These are phyloP conservation scores for Anguilla marmorata DNA, from an alignment of 2,797 vertebrate species.

Conservation along the genomic window DNA sequence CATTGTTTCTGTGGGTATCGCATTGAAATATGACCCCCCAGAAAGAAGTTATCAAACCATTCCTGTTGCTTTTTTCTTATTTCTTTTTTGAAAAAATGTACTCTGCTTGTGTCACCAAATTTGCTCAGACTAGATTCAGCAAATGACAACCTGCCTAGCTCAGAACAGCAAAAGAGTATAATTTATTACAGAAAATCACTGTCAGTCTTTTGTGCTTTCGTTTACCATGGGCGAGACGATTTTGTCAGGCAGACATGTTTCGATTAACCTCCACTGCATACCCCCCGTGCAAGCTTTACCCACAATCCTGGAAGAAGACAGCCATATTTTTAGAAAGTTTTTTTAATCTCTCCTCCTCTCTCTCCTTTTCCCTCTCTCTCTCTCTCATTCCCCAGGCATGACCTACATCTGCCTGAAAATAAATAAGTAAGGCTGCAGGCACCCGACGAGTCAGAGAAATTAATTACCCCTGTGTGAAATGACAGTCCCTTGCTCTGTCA, in stretches of 20 bases:
- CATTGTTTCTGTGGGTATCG: slow-evolving; percentile 23
- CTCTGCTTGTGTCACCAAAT: slow-evolving; percentile 6
- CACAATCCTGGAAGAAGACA: slow-evolving; percentile 39
- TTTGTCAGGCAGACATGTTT: slow-evolving; percentile 21
- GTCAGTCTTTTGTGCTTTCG: slow-evolving; percentile 16
- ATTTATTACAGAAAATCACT: slow-evolving; percentile 22
- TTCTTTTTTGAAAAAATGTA: neutral
- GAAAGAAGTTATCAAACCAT: slow-evolving; percentile 26
- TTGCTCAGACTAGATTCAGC: slow-evolving; percentile 5
- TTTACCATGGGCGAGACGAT: neutral
- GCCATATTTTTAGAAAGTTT: slow-evolving; percentile 64
- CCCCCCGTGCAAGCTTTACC: slow-evolving; percentile 3
- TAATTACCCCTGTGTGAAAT: slow-evolving; percentile 58
- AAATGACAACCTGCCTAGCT: slow-evolving; percentile 22
- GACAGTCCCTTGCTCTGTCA: slow-evolving; percentile 68
- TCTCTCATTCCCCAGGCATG: slow-evolving; percentile 57
- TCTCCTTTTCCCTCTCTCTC: slow-evolving; percentile 16
- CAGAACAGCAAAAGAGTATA: neutral
- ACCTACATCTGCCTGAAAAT: slow-evolving; percentile 65
- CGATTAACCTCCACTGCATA: slow-evolving; percentile 17
- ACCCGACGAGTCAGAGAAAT: slow-evolving; percentile 53
- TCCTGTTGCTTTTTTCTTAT: slow-evolving; percentile 1
- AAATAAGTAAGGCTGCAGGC: slow-evolving; percentile 64
- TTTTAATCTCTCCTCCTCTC: neutral
- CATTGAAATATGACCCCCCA: slow-evolving; percentile 34